phyloP scores from a whole-genome alignment of 2,113 vertebrate species.

The Pterocles orientalis region DNA sequence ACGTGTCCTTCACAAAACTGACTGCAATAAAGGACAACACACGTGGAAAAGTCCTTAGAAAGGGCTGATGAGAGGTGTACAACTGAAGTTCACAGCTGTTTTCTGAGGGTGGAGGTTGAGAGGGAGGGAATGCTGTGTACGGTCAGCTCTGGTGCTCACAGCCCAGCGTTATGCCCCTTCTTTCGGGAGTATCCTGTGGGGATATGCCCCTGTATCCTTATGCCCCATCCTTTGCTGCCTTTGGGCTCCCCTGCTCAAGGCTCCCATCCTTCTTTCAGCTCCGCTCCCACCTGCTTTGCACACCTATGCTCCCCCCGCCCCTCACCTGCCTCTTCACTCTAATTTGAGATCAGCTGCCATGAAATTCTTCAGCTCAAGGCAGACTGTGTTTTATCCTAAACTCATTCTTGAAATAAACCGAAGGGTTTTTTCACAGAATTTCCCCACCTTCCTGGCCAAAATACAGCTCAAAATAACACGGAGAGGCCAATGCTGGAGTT shows the following conservation, averaged over 20 bases:
- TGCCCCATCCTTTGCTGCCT: background rate
- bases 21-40: background rate
- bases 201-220: too few relatives aligned
- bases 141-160: background rate
- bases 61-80: too few relatives aligned
- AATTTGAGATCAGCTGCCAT: background rate
- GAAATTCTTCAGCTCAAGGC: background rate
- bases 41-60: background rate
- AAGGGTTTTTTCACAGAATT: background rate
- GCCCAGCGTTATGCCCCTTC: background rate
- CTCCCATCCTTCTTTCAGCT: background rate
- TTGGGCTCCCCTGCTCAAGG: background rate
- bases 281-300: accelerated
- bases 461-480: background rate
- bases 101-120: background rate
- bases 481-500: accelerated
- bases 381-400: background rate
- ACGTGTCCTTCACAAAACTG: background rate
- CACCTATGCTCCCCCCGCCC: background rate
- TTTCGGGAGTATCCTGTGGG: accelerated
- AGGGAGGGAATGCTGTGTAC: background rate
- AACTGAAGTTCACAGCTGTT: background rate
- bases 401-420: background rate
- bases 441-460: background rate
- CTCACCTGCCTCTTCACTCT: background rate